These are phyloP conservation scores for Opisthograptis luteolata DNA, from an alignment of 2,888 invertebrate genomes.

Conservation along the genomic window DNA sequence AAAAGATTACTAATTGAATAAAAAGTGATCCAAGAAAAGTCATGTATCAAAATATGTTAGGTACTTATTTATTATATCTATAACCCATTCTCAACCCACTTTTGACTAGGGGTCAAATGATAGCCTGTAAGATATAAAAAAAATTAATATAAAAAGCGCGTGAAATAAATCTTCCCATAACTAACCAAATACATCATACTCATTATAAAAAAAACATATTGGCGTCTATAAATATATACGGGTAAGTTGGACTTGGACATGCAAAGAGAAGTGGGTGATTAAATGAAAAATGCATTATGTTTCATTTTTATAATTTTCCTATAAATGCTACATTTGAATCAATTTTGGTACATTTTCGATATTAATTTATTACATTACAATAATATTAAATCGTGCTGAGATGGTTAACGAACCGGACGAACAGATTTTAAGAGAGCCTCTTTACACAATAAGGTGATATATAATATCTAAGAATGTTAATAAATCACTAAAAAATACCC, in stretches of 20 bases:
- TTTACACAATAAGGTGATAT: conserved; percentile 4
- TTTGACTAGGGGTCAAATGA: too few relatives aligned
- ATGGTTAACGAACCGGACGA: conserved; percentile 1
- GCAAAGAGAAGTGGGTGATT: not conserved
- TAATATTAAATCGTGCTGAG: not conserved
- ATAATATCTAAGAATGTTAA: conserved; percentile 6
- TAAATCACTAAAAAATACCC: conserved; percentile 17
- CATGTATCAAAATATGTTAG: too few relatives aligned
- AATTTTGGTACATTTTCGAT: conserved; percentile 9
- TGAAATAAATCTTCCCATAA: too few relatives aligned
- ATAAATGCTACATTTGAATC: conserved; percentile 3
- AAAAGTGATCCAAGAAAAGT: too few relatives aligned
- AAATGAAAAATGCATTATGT: not conserved
- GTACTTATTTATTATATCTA: too few relatives aligned
- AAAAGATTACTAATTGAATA: too few relatives aligned
- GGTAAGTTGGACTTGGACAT: not conserved
- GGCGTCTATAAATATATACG: too few relatives aligned
- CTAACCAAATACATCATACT: too few relatives aligned
- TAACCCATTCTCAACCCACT: too few relatives aligned
- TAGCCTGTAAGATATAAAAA: too few relatives aligned
- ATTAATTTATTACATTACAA: conserved; percentile 1
- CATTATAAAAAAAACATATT: too few relatives aligned
- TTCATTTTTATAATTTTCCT: conserved; percentile 2
- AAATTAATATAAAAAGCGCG: too few relatives aligned
- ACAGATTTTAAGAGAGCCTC: conserved; percentile 28